phyloP scores from a whole-genome alignment of 2,797 vertebrate species.

The Coracias cyanogaster region DNA sequence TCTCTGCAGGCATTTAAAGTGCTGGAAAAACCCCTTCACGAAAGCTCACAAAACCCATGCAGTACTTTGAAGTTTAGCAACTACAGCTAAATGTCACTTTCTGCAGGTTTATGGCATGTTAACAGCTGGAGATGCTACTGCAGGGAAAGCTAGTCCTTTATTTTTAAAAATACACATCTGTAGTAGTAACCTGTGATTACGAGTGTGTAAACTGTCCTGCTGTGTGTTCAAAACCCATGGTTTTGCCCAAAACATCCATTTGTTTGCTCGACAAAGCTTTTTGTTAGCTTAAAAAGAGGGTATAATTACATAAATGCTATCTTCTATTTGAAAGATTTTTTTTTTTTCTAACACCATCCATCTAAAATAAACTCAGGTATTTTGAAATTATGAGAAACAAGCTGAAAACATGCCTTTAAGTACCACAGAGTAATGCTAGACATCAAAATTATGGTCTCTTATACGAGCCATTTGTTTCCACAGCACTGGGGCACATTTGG shows the following conservation, averaged over 20 bases:
- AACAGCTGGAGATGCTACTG: slow-evolving; percentile 1
- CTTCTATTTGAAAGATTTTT: background rate
- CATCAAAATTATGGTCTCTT: background rate
- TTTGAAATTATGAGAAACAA: background rate
- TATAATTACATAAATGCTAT: background rate
- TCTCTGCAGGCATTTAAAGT: background rate
- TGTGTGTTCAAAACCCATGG: background rate
- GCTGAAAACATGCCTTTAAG: background rate
- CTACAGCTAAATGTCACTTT: slow-evolving; percentile 11
- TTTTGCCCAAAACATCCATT: background rate
- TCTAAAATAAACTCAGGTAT: background rate
- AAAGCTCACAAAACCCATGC: background rate
- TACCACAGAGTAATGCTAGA: background rate
- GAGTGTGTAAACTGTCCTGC: background rate
- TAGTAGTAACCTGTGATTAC: background rate
- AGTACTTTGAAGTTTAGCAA: slow-evolving; percentile 11
- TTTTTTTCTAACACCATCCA: background rate
- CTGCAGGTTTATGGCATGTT: background rate
- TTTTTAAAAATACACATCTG: slow-evolving; percentile 3
- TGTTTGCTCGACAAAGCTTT: background rate
- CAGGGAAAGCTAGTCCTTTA: background rate
- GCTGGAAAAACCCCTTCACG: background rate
- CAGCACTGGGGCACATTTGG: fast-evolving
- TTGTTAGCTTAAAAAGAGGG: background rate
- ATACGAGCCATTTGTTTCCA: background rate